These are phyloP conservation scores for Balaeniceps rex DNA, from an alignment of 2,113 vertebrate genomes.

Conservation along the genomic window DNA sequence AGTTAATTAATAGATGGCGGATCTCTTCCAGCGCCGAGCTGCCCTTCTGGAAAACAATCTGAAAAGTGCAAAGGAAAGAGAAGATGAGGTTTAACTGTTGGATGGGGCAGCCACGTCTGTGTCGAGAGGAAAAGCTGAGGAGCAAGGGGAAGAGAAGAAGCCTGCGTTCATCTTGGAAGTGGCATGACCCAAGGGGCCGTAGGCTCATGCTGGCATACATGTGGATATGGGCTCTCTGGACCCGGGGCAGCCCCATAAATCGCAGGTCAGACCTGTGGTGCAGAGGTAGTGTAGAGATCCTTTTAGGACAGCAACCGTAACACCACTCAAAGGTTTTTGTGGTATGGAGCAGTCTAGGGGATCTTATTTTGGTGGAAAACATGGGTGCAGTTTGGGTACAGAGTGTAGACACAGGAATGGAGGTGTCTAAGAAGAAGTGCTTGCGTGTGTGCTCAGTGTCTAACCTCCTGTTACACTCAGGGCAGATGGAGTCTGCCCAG, in stretches of 20 bases:
- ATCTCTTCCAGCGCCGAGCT: neutral
- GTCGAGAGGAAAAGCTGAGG: neutral
- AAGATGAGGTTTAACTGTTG: neutral
- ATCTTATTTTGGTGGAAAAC: neutral
- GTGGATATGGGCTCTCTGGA: neutral
- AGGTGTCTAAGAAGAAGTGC: neutral
- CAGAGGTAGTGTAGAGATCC: neutral
- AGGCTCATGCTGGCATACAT: accelerated
- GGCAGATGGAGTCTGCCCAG: neutral
- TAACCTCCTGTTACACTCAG: neutral
- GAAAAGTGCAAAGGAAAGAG: neutral
- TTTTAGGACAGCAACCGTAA: accelerated
- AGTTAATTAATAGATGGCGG: neutral
- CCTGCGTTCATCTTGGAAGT: neutral
- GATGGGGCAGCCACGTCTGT: neutral
- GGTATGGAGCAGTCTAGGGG: no score
- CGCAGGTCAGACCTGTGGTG: no score
- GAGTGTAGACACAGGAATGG: no score
- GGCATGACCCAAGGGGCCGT: accelerated
- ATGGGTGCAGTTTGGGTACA: neutral
- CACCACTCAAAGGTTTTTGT: neutral
- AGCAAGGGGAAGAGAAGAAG: neutral
- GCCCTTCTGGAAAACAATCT: neutral
- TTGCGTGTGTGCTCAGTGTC: accelerated
- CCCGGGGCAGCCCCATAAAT: neutral